Percentiles rank a stretch among this genome's conserved stretches.
These are phyloP conservation scores for Macropis europaea DNA, from an alignment of 2,888 invertebrate genomes.

Conservation along the genomic window DNA sequence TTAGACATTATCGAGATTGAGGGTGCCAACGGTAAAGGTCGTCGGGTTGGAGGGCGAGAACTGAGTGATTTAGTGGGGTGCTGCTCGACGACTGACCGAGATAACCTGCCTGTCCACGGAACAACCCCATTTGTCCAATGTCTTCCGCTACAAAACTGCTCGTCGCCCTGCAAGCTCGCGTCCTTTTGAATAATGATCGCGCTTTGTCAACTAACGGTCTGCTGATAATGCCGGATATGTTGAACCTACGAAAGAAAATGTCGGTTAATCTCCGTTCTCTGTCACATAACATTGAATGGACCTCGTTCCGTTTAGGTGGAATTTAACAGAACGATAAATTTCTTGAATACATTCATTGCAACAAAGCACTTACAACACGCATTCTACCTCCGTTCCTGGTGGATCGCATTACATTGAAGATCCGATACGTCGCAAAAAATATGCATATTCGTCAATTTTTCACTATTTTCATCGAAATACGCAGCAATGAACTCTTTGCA, in stretches of 20 bases:
- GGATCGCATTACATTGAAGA: too few species aligned
- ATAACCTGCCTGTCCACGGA: constrained; percentile 78
- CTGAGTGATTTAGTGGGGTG: constrained; percentile 78
- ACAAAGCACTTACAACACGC: background rate
- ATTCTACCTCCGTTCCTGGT: too few species aligned
- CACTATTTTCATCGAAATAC: too few species aligned
- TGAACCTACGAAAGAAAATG: constrained; percentile 41
- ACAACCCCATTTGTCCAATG: constrained; percentile 78
- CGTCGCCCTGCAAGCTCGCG: constrained; percentile 59
- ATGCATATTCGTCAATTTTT: too few species aligned
- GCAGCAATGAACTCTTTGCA: too few species aligned
- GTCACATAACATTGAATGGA: constrained; percentile 11
- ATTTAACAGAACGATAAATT: background rate
- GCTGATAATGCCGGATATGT: constrained; percentile 62
- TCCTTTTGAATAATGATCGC: constrained; percentile 73
- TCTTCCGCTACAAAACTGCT: constrained; percentile 78
- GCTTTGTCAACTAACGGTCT: constrained; percentile 67
- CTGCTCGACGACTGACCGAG: constrained; percentile 78
- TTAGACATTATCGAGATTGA: constrained; percentile 71
- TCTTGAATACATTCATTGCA: background rate
- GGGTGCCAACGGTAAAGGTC: constrained; percentile 63
- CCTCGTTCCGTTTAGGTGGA: background rate
- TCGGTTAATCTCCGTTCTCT: constrained; percentile 25
- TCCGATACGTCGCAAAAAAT: too few species aligned
- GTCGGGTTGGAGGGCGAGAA: constrained; percentile 68